Evolutionary conservation across 2,113 vertebrate genomes (phyloP).

Genomic region (Peromyscus californicus): DNA sequence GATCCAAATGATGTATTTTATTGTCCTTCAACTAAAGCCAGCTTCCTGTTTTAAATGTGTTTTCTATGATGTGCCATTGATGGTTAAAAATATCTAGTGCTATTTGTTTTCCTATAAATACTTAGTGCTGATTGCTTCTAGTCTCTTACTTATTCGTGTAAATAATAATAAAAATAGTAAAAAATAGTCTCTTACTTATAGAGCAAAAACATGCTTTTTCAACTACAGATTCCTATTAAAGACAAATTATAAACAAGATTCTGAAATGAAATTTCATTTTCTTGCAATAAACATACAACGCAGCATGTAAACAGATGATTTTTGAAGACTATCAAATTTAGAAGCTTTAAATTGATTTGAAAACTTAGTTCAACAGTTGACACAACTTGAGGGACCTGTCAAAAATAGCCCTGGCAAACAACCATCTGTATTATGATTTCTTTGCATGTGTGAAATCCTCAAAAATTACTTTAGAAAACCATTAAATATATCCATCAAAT

Average conservation of each 20-base stretch:
- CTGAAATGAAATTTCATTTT: constrained; percentile 46
- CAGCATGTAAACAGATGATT: constrained; percentile 18
- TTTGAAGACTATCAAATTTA: constrained; percentile 52
- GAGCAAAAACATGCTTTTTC: neutral
- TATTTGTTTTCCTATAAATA: constrained; percentile 59
- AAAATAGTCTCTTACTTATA: too few relatives aligned
- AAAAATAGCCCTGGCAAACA: neutral
- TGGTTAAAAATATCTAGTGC: constrained; percentile 46
- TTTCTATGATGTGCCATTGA: constrained; percentile 48
- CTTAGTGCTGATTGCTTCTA: constrained; percentile 36
- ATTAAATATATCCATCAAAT: neutral
- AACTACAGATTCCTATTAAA: constrained; percentile 57
- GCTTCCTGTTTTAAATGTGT: constrained; percentile 48
- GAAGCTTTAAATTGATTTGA: constrained; percentile 50
- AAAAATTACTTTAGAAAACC: neutral
- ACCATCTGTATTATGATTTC: neutral
- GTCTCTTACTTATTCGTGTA: constrained; percentile 61
- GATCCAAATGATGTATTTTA: constrained; percentile 34
- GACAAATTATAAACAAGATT: constrained; percentile 49
- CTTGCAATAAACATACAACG: constrained; percentile 46
- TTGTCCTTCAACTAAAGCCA: neutral
- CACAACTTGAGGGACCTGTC: neutral
- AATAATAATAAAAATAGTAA: too few relatives aligned
- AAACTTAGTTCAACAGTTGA: constrained; percentile 8
- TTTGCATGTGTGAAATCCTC: neutral